These are phyloP conservation scores for Saccopteryx leptura DNA, from an alignment of 2,113 vertebrate genomes.

Conservation along the genomic window DNA sequence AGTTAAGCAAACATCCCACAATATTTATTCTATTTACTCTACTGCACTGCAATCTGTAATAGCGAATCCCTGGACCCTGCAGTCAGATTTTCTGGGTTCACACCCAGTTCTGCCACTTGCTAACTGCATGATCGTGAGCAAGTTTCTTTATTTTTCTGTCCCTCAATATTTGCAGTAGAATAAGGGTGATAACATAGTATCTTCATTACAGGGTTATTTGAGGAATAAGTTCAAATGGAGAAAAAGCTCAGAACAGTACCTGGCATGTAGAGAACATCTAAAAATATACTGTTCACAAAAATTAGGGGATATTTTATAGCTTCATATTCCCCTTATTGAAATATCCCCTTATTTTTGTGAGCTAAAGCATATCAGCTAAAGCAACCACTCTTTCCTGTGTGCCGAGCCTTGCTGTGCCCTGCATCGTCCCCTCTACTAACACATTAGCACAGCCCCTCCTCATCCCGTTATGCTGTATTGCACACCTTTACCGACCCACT, in stretches of 20 bases:
- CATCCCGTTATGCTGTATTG: background rate
- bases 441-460: background rate
- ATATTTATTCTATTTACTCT: background rate
- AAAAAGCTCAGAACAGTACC: background rate
- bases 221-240: background rate
- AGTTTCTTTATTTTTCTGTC: background rate
- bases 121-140: background rate
- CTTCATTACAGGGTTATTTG: background rate
- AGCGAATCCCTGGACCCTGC: background rate
- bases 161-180: background rate
- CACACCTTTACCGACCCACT: background rate
- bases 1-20: background rate
- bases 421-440: background rate
- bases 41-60: fast-evolving
- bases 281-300: too few species aligned
- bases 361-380: background rate
- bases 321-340: too few species aligned
- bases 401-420: background rate
- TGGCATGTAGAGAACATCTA: background rate
- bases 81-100: background rate
- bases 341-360: too few species aligned
- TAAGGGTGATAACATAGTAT: background rate
- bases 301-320: too few species aligned
- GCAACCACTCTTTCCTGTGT: background rate
- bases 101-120: background rate